Conservation (phyloP, 2,888 invertebrate species). For the Orthonychiurus folsomi region DNA sequence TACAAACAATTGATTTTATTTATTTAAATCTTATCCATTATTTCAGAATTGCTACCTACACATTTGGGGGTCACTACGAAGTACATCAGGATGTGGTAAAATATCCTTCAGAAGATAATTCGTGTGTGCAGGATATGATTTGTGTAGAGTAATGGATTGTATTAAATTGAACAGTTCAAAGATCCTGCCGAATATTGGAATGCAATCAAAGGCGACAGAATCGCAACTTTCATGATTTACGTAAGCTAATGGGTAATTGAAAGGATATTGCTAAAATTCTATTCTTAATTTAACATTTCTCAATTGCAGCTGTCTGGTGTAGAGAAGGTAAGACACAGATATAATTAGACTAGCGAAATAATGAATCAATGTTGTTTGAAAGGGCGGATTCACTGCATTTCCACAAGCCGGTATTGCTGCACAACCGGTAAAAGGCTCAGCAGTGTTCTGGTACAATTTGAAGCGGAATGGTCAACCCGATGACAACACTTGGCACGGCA, state of each 20-base stretch:
- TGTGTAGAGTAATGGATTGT: background rate
- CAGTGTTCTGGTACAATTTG: background rate
- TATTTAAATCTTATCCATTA: no score
- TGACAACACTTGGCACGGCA: background rate
- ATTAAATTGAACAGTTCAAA: background rate
- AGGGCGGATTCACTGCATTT: background rate
- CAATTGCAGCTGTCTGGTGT: conserved; percentile 4
- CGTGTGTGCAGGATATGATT: no score
- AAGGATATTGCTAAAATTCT: background rate
- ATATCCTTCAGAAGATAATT: background rate
- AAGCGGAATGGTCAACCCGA: background rate
- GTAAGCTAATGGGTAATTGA: no score
- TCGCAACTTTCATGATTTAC: conserved; percentile 37
- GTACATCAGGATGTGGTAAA: conserved; percentile 4
- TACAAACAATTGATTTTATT: no score
- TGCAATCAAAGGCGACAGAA: conserved; percentile 23
- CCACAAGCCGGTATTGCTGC: conserved; percentile 1
- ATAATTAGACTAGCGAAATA: no score
- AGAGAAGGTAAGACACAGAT: no score
- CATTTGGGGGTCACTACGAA: conserved; percentile 1
- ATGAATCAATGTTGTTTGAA: no score
- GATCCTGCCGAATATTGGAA: background rate
- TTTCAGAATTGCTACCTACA: conserved; percentile 8
- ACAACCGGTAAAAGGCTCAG: background rate
- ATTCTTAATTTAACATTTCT: background rate